phyloP scores from a whole-genome alignment of 2,888 invertebrate species.

The Caradrina kadenii region DNA sequence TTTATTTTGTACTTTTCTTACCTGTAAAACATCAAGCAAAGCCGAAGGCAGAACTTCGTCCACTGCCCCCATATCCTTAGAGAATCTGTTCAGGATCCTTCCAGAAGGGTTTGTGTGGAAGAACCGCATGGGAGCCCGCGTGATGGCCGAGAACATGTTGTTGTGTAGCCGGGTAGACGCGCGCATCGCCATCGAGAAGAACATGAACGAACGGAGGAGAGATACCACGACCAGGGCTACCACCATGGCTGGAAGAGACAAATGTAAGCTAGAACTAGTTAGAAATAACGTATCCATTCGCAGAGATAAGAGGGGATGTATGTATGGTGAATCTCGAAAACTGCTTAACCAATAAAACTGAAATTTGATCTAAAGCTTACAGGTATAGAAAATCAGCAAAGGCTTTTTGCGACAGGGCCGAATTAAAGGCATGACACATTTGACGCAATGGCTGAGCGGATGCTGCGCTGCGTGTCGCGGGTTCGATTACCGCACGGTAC shows the following conservation, averaged over 20 bases:
- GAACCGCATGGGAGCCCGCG: conserved; percentile 95
- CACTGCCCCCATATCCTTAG: conserved; percentile 95
- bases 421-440: no score
- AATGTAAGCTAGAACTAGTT: background rate
- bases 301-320: background rate
- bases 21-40: conserved; percentile 91
- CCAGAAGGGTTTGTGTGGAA: conserved; percentile 97
- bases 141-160: conserved; percentile 95
- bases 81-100: conserved; percentile 96
- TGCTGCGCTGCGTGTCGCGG: no score
- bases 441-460: no score
- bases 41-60: conserved; percentile 92
- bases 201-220: conserved; percentile 89
- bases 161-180: conserved; percentile 95
- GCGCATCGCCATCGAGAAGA: conserved; percentile 92
- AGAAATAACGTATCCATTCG: background rate
- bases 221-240: conserved; percentile 87
- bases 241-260: conserved; percentile 82
- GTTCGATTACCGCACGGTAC: no score
- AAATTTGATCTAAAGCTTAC: no score
- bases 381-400: no score
- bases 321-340: no score
- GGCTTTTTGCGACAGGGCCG: no score
- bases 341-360: no score
- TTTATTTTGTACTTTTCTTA: conserved; percentile 51